Percentiles rank a stretch among this genome's conserved stretches.
These are phyloP conservation scores for Diogma glabrata DNA, from an alignment of 2,888 invertebrate species.

Conservation along the genomic window DNA sequence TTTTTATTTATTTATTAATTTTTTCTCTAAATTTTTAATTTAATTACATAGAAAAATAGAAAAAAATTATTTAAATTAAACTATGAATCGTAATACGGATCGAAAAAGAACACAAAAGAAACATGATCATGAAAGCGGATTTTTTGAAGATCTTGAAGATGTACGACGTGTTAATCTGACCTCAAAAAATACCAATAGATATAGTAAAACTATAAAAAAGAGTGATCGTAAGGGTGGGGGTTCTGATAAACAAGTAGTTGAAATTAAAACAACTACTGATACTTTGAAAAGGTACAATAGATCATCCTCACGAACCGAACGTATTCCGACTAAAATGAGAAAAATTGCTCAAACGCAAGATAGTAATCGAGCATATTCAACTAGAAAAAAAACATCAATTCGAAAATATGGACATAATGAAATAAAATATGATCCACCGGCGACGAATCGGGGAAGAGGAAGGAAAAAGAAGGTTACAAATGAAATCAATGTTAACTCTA, in stretches of 20 bases:
- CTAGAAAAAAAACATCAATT: not conserved
- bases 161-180: not conserved
- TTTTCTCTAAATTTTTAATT: too few relatives aligned
- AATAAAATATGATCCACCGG: too few relatives aligned
- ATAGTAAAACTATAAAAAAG: too few relatives aligned
- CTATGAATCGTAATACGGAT: constrained; percentile 16
- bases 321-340: not conserved
- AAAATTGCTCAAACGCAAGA: constrained; percentile 1
- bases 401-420: too few relatives aligned
- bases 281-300: not conserved
- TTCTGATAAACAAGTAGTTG: too few relatives aligned
- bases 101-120: constrained; percentile 53
- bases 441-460: too few relatives aligned
- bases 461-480: too few relatives aligned
- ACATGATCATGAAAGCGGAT: constrained; percentile 70
- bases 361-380: constrained; percentile 1
- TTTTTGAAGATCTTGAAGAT: constrained; percentile 54
- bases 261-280: not conserved
- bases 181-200: not conserved
- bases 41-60: too few relatives aligned
- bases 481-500: too few relatives aligned
- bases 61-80: not conserved
- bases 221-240: too few relatives aligned
- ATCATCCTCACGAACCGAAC: not conserved
- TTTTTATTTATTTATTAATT: too few relatives aligned